phyloP scores from a whole-genome alignment of 2,797 vertebrate genomes.

The Lepidocolaptes lacrymiger region DNA sequence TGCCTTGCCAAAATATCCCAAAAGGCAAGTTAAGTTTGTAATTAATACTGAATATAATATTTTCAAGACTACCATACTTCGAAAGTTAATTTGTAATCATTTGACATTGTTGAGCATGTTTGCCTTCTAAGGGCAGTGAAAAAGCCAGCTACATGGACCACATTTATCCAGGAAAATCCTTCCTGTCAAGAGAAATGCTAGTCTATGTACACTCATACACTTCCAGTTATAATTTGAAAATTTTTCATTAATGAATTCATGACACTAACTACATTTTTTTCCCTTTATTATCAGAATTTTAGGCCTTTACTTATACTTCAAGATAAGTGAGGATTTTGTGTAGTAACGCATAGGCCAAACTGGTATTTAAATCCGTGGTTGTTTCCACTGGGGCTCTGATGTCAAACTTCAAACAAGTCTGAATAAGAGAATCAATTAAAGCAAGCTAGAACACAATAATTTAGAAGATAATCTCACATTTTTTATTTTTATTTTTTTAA shows the following conservation, averaged over 20 bases:
- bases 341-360: background rate
- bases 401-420: conserved; percentile 22
- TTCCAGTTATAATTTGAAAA: background rate
- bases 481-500: background rate
- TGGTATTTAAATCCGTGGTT: background rate
- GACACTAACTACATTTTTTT: background rate
- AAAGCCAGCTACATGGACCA: background rate
- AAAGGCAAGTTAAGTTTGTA: background rate
- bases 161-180: background rate
- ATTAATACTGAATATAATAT: background rate
- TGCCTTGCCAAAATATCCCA: background rate
- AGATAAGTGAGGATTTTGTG: background rate
- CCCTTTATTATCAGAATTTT: background rate
- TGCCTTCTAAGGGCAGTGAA: background rate
- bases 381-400: background rate
- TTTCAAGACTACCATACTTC: background rate
- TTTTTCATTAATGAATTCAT: background rate
- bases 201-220: background rate
- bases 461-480: background rate
- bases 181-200: background rate
- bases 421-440: conserved; percentile 45
- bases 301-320: background rate
- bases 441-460: conserved; percentile 1
- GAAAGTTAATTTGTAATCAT: background rate
- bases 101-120: background rate